These are phyloP conservation scores for Pseudoatta argentina DNA, from an alignment of 1,140 invertebrate genomes.

Conservation along the genomic window DNA sequence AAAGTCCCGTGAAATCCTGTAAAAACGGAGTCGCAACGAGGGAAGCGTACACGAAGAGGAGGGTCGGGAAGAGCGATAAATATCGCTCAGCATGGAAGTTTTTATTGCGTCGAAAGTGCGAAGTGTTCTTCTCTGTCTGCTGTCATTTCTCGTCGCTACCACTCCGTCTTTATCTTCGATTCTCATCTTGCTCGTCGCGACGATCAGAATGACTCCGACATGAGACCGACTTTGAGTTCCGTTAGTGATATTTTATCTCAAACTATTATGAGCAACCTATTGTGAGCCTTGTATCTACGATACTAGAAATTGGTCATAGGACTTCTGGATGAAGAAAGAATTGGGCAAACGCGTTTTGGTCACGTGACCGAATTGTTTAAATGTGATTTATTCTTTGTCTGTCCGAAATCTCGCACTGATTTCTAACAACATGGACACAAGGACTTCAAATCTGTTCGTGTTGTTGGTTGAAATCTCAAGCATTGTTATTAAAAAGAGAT, in stretches of 20 bases:
- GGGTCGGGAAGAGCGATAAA: slow-evolving; percentile 71
- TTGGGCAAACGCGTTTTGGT: too few relatives aligned
- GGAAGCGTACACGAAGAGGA: neutral
- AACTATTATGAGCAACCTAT: neutral
- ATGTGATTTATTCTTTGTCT: too few relatives aligned
- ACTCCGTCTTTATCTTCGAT: slow-evolving; percentile 14
- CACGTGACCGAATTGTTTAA: too few relatives aligned
- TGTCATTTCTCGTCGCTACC: slow-evolving; percentile 51
- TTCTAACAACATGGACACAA: too few relatives aligned
- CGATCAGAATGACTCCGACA: slow-evolving; percentile 30
- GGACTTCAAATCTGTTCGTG: too few relatives aligned
- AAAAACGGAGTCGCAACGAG: slow-evolving; percentile 63
- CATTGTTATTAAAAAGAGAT: too few relatives aligned
- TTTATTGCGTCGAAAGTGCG: slow-evolving; percentile 75
- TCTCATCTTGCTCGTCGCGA: slow-evolving; percentile 50
- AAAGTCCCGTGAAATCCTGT: slow-evolving; percentile 71
- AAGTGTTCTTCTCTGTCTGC: slow-evolving; percentile 64
- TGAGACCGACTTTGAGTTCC: slow-evolving; percentile 64
- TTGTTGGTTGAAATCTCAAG: too few relatives aligned
- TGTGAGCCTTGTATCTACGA: too few relatives aligned
- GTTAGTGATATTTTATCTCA: slow-evolving; percentile 39
- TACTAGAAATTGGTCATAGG: too few relatives aligned
- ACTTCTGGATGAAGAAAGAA: too few relatives aligned
- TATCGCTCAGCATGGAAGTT: slow-evolving; percentile 71
- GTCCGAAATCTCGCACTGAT: too few relatives aligned